Evolutionary conservation across 2,797 vertebrate species (phyloP).

Genomic region (Trichosurus vulpecula): DNA sequence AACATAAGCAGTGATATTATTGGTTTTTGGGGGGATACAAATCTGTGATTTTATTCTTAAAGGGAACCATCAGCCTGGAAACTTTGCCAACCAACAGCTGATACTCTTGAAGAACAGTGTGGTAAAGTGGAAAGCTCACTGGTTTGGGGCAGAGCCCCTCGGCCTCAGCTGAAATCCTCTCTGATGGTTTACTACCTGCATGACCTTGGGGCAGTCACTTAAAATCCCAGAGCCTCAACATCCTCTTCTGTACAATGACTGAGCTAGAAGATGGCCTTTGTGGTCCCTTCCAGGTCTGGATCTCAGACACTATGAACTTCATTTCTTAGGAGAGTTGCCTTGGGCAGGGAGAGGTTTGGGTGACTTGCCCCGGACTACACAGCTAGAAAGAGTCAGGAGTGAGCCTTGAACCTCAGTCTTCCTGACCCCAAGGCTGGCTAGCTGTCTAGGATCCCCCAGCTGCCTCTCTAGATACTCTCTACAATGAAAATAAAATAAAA

Average conservation of each 20-base stretch:
- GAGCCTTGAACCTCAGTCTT: background rate
- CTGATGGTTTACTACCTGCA: background rate
- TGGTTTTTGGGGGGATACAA: background rate
- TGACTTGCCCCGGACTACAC: background rate
- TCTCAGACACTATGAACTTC: background rate
- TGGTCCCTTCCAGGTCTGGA: background rate
- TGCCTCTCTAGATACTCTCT: background rate
- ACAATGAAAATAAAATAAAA: background rate
- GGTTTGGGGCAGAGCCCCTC: background rate
- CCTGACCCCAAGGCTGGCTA: background rate
- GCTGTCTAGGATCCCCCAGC: background rate
- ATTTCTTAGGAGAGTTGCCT: background rate
- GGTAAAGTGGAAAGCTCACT: too few species aligned
- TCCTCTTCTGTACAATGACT: too few species aligned
- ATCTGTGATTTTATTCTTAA: background rate
- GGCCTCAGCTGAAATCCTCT: background rate
- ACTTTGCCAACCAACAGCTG: background rate
- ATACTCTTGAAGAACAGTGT: background rate
- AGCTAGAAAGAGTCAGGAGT: too few species aligned
- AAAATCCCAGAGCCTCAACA: background rate
- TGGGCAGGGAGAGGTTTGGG: background rate
- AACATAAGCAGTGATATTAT: background rate
- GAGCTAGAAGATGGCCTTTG: too few species aligned
- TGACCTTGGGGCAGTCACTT: fast-evolving
- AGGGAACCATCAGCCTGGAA: background rate